phyloP scores from a whole-genome alignment of 2,113 vertebrate genomes.

The Embiotoca jacksoni region DNA sequence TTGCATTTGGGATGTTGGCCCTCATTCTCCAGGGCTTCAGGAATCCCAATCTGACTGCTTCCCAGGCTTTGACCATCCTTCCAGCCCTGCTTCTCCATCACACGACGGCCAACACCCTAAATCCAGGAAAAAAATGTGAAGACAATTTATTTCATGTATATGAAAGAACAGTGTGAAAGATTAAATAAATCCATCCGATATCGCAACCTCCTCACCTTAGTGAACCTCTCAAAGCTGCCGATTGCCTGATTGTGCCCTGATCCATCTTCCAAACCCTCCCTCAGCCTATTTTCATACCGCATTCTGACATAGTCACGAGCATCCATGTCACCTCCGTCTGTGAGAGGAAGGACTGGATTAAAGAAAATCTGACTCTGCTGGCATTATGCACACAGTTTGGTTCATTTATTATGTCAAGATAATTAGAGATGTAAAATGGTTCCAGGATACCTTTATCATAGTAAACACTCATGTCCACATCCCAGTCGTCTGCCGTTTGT shows the following conservation, averaged over 20 bases:
- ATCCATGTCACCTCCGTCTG: conserved; percentile 95
- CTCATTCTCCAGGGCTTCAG: conserved; percentile 91
- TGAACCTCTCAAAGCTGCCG: conserved; percentile 92
- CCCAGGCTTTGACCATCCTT: conserved; percentile 93
- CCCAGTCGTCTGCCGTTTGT: conserved; percentile 97
- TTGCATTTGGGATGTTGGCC: conserved; percentile 95
- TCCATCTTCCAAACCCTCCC: conserved; percentile 86
- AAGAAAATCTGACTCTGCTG: conserved; percentile 12
- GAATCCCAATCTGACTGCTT: conserved; percentile 86
- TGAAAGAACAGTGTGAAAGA: not conserved
- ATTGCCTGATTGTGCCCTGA: conserved; percentile 81
- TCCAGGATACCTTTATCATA: conserved; percentile 91
- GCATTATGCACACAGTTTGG: not conserved
- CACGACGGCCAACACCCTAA: conserved; percentile 93
- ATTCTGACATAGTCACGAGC: conserved; percentile 91
- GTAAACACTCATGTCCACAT: conserved; percentile 98
- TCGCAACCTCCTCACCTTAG: conserved; percentile 85
- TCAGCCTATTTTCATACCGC: conserved; percentile 89
- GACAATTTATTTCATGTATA: not conserved
- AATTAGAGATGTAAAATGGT: not conserved
- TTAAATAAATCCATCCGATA: rapidly evolving
- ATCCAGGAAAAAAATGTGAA: not conserved
- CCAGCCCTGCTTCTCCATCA: conserved; percentile 97
- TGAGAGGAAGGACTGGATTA: conserved; percentile 9
- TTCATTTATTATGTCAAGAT: not conserved